phyloP scores from a whole-genome alignment of 2,113 vertebrate species.

The Tapirus terrestris region DNA sequence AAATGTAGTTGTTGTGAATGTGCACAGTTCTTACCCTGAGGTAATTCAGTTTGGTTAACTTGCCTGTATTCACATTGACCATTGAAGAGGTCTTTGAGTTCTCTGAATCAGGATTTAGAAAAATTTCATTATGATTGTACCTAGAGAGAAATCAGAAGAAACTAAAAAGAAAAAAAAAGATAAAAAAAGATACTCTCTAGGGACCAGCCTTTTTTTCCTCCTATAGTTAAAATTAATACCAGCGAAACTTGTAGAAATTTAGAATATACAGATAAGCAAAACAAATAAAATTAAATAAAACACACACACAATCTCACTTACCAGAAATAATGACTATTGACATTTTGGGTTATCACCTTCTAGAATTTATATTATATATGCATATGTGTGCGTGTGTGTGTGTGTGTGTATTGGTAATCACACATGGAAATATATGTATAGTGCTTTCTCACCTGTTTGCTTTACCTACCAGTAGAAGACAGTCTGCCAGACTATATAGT shows the following conservation, averaged over 20 bases:
- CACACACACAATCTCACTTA: neutral
- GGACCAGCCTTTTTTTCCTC: neutral
- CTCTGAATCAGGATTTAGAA: neutral
- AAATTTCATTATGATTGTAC: neutral
- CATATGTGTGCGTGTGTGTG: fast-evolving
- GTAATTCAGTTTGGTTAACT: neutral
- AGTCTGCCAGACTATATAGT: neutral
- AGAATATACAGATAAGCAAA: neutral
- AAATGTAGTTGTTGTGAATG: neutral
- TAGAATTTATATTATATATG: neutral
- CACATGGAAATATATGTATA: neutral
- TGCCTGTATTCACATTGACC: neutral
- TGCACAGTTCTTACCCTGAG: neutral
- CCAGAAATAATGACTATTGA: neutral
- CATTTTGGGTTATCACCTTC: neutral
- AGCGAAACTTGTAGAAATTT: slow-evolving; percentile 16
- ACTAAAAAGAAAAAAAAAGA: neutral
- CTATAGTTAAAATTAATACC: neutral
- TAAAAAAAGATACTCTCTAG: neutral
- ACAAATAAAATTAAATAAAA: neutral
- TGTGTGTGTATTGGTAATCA: neutral
- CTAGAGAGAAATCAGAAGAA: neutral
- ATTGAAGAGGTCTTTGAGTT: neutral
- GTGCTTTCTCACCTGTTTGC: neutral
- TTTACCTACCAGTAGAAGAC: neutral